Conservation (phyloP, 2,113 vertebrate species). For the Sprattus sprattus region DNA sequence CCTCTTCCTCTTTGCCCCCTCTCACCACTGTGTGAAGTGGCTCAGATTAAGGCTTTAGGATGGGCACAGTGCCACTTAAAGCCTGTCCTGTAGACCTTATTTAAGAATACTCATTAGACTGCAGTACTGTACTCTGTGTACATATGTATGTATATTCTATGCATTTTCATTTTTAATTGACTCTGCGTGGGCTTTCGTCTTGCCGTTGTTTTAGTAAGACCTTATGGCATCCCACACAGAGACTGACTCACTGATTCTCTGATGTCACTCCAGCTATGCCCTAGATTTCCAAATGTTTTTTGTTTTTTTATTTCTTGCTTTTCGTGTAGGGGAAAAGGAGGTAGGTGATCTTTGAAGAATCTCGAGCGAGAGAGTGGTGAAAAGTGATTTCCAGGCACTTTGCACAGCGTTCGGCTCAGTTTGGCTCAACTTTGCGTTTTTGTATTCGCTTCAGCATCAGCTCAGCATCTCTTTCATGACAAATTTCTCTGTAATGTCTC, state of each 20-base stretch:
- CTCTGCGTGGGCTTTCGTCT: neutral
- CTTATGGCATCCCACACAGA: neutral
- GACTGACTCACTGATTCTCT: neutral
- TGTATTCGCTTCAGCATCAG: no score
- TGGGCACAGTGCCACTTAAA: neutral
- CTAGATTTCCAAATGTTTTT: slow-evolving; percentile 31
- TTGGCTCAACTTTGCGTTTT: no score
- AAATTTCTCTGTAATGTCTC: neutral
- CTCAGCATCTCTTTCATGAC: no score
- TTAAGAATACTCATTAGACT: neutral
- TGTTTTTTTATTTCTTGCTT: no score
- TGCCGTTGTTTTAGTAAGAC: neutral
- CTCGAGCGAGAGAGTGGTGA: no score
- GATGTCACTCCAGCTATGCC: slow-evolving; percentile 21
- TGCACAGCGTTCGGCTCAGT: no score
- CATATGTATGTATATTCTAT: neutral
- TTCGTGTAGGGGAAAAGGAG: no score
- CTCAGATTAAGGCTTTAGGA: neutral
- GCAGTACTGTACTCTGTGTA: neutral
- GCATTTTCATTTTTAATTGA: neutral
- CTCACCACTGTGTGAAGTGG: neutral
- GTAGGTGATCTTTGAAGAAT: no score
- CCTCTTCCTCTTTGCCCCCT: neutral
- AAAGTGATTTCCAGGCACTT: no score
- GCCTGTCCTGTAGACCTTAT: neutral